Conservation (phyloP, 1,140 invertebrate species). For the Caenorhabditis latens region DNA sequence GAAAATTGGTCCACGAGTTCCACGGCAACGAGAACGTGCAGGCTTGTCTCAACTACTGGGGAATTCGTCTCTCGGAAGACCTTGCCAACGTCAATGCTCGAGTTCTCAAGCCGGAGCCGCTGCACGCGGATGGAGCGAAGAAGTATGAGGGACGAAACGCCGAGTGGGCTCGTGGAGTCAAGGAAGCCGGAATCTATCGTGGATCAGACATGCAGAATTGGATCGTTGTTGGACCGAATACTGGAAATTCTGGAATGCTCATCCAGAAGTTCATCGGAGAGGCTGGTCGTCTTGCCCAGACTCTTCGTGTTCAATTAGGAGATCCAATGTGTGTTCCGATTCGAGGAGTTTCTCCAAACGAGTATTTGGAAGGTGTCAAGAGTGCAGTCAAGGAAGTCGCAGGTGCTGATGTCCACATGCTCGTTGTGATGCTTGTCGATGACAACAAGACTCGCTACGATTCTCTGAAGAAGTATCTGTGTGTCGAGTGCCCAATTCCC, state of each 20-base stretch:
- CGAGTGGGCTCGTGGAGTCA: slow-evolving; percentile 61
- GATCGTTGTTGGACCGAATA: slow-evolving; percentile 56
- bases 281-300: slow-evolving; percentile 13
- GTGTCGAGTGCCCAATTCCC: slow-evolving; percentile 57
- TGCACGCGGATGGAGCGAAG: background rate
- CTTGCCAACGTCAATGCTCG: slow-evolving; percentile 43
- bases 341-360: background rate
- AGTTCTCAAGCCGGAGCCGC: slow-evolving; percentile 11
- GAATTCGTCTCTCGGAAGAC: slow-evolving; percentile 48
- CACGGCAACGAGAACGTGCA: background rate
- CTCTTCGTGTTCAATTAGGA: slow-evolving; percentile 19
- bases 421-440: slow-evolving; percentile 60
- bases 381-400: slow-evolving; percentile 35
- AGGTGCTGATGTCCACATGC: slow-evolving; percentile 55
- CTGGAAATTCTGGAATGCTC: slow-evolving; percentile 23
- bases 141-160: slow-evolving; percentile 56
- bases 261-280: slow-evolving; percentile 18
- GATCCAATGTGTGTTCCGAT: slow-evolving; percentile 36
- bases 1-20: background rate
- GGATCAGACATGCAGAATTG: slow-evolving; percentile 48
- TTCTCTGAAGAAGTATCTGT: slow-evolving; percentile 60
- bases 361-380: slow-evolving; percentile 47
- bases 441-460: slow-evolving; percentile 66
- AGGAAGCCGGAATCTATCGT: slow-evolving; percentile 56
- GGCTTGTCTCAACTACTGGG: slow-evolving; percentile 40